Evolutionary conservation across 2,888 invertebrate species (phyloP), one percentile per base, ranked within the genome.

Genomic region (Hesperia comma): DNA sequence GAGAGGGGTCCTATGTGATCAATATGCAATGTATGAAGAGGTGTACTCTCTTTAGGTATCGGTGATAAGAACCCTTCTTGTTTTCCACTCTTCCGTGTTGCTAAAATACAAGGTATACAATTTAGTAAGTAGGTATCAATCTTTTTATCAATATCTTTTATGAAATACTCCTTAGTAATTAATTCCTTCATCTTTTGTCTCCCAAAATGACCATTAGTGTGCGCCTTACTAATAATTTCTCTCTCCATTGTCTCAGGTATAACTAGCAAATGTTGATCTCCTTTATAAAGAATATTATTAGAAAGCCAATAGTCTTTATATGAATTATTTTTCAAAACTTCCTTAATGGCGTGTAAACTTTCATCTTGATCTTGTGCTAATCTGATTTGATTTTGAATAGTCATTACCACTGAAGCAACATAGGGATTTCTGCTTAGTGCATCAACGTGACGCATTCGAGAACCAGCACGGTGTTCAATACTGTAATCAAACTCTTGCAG

Each of bases 141-240:
- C 21, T 69, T 26, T 60, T 60, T 71, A 2, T 10, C 19, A 15
- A 76, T 26, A 21, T 70, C 56, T n/a, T 21, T 53, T 75, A 81
- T 76, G 63, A 71, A 79, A 66, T 73, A 81, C 5, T 78, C 75
- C 33, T 70, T 72, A 19, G 69, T 70, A 5, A 79, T 60, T 10
- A 77, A 15, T 6, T 75, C 72, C 37, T 71, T 70, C 3, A 72
- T 78, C 55, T 78, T 80, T 26, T 69, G 74, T 3, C 61, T 67
- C 0, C 71, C 71, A 72, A 84, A 84, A 73, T 85, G 83, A 40
- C 84, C 82, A 51, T 67, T 72, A 0, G 21, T 6, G 58, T 78
- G 75, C 0, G 49, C 69, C 26, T 46, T 70, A n/a, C 57, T 67
- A 15, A 75, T 62, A 1, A 78, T 68, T 26, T 72, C 70, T 2